Evolutionary conservation across 2,888 invertebrate genomes (phyloP).

Genomic region (Andrena haemorrhoa): DNA sequence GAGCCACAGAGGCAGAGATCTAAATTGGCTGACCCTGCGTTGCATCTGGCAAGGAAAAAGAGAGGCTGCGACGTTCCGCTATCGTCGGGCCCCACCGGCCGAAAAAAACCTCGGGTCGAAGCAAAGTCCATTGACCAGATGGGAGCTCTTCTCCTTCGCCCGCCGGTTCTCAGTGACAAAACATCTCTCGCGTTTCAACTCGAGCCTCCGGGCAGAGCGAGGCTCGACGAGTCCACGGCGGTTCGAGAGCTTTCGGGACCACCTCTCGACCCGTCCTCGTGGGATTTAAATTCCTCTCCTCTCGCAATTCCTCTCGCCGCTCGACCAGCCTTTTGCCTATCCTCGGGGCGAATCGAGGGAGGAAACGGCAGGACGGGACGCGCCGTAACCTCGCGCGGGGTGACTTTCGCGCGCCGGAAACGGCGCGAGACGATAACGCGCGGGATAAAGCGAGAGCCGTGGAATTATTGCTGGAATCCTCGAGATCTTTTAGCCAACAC

Average conservation of each 20-base stretch:
- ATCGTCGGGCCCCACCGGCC: constrained; percentile 60
- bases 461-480: constrained; percentile 54
- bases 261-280: constrained; percentile 35
- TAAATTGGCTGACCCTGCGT: constrained; percentile 74
- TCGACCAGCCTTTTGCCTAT: neutral
- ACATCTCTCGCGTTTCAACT: constrained; percentile 48
- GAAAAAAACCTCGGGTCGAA: constrained; percentile 55
- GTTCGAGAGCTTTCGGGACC: neutral
- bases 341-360: neutral
- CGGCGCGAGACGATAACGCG: constrained; percentile 17
- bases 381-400: neutral
- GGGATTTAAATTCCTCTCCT: constrained; percentile 47
- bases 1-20: constrained; percentile 47
- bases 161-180: constrained; percentile 57
- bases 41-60: constrained; percentile 76
- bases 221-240: constrained; percentile 35
- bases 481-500: constrained; percentile 60
- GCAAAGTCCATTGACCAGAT: constrained; percentile 81
- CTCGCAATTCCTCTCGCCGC: neutral
- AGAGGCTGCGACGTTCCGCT: constrained; percentile 59
- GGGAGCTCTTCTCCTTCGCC: constrained; percentile 56
- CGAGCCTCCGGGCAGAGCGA: constrained; percentile 22
- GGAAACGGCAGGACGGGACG: neutral
- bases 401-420: constrained; percentile 19
- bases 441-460: neutral